A percentile compares a stretch with the other conserved stretches of the same genome.
Evolutionary conservation across 2,888 invertebrate genomes (phyloP).

Genomic region (Bellardia bayeri): DNA sequence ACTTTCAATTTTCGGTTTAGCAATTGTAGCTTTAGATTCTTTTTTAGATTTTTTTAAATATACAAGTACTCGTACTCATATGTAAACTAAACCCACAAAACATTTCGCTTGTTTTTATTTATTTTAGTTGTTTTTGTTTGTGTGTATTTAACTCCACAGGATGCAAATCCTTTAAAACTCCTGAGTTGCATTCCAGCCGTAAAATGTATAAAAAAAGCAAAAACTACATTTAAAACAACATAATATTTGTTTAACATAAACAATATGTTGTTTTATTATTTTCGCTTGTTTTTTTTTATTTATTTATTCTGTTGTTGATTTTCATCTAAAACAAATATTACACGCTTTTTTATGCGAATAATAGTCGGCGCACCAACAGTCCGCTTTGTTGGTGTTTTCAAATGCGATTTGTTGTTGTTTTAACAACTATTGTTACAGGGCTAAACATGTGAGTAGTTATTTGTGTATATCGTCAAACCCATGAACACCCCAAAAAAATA

Average conservation of each 20-base stretch:
- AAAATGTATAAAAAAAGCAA: slow-evolving; percentile 8
- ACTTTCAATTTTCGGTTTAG: slow-evolving; percentile 21
- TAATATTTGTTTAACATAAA: slow-evolving; percentile 72
- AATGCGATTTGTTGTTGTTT: slow-evolving; percentile 57
- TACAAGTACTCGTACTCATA: not conserved
- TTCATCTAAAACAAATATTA: slow-evolving; percentile 63
- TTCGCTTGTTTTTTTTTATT: slow-evolving; percentile 26
- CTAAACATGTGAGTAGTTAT: slow-evolving; percentile 33
- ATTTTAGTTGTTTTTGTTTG: slow-evolving; percentile 15
- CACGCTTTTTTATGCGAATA: slow-evolving; percentile 62
- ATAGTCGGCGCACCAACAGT: not conserved
- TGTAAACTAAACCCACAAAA: slow-evolving; percentile 60
- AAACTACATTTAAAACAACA: slow-evolving; percentile 50
- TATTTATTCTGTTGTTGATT: slow-evolving; percentile 34
- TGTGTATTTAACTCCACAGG: slow-evolving; percentile 68
- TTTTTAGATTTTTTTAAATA: not conserved
- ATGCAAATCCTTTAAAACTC: slow-evolving; percentile 65
- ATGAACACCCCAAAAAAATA: slow-evolving; percentile 66
- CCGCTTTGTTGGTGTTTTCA: slow-evolving; percentile 17
- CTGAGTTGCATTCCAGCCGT: slow-evolving; percentile 42
- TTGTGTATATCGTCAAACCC: slow-evolving; percentile 64
- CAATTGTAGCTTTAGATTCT: slow-evolving; percentile 53
- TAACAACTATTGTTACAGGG: slow-evolving; percentile 36
- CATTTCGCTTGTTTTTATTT: not conserved
- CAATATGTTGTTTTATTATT: slow-evolving; percentile 68